Conservation (phyloP, 2,797 vertebrate species). For the Sitta carolinensis region DNA sequence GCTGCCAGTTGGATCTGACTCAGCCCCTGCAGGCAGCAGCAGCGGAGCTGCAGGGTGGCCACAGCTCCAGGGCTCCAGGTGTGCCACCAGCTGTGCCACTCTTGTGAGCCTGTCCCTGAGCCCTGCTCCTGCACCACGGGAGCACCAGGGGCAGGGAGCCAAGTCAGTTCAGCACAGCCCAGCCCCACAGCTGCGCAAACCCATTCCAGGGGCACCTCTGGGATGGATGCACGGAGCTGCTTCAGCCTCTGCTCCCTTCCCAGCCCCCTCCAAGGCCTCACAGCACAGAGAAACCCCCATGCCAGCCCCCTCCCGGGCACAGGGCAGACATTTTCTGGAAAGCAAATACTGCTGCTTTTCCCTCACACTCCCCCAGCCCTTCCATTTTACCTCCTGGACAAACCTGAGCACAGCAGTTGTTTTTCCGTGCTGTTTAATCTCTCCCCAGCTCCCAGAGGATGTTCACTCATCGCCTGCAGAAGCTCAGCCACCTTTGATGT, state of each 20-base stretch:
- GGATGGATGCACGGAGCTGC: rapidly evolving
- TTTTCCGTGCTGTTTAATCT: not conserved
- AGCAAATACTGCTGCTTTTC: not conserved
- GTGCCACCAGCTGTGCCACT: not conserved
- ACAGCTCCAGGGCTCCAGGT: not conserved
- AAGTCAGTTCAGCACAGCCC: not conserved
- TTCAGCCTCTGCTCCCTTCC: not conserved
- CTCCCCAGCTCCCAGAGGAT: not conserved
- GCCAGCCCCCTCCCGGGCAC: not conserved
- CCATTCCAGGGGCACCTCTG: not conserved
- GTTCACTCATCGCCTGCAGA: not conserved
- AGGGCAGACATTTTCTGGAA: not conserved
- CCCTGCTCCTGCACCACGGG: not conserved
- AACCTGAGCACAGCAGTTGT: not conserved
- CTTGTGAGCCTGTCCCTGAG: not conserved
- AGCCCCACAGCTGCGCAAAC: not conserved
- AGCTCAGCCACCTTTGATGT: constrained; percentile 4
- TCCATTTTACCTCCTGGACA: constrained; percentile 24
- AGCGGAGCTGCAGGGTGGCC: not conserved
- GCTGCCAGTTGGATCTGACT: not conserved
- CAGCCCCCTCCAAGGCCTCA: not conserved
- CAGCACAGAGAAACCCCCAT: rapidly evolving
- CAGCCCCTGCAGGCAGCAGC: not conserved
- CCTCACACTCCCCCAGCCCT: not conserved
- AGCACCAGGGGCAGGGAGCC: not conserved